These are phyloP conservation scores for Lerista edwardsae DNA, from an alignment of 2,797 vertebrate species.

Conservation along the genomic window DNA sequence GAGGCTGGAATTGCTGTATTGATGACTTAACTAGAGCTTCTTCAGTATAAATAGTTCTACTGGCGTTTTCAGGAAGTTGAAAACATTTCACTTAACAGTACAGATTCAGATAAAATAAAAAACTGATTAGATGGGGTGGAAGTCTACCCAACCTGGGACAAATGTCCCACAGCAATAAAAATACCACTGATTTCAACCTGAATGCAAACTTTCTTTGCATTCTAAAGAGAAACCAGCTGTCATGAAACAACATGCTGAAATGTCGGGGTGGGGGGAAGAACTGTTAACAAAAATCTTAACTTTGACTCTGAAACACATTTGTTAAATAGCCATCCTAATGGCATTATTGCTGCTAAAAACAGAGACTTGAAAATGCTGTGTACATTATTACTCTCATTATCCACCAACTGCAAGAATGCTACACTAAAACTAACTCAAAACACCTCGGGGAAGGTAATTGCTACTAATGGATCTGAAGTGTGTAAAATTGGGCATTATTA, in stretches of 20 bases:
- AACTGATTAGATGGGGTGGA: background rate
- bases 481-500: constrained; percentile 86
- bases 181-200: background rate
- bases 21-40: background rate
- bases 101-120: background rate
- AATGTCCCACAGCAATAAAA: background rate
- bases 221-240: constrained; percentile 33
- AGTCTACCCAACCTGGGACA: background rate
- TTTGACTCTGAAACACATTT: constrained; percentile 76
- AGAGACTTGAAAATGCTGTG: constrained; percentile 82
- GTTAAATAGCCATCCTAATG: constrained; percentile 81
- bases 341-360: constrained; percentile 82
- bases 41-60: background rate
- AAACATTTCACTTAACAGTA: background rate
- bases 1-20: background rate
- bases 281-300: constrained; percentile 73
- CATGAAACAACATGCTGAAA: constrained; percentile 38
- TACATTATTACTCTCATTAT: constrained; percentile 88
- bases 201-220: constrained; percentile 22
- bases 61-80: background rate
- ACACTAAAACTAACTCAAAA: constrained; percentile 88
- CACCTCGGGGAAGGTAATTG: constrained; percentile 87
- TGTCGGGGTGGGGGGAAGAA: constrained; percentile 4
- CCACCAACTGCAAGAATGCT: constrained; percentile 87
- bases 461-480: constrained; percentile 88